A percentile compares a stretch with the other conserved stretches of the same genome.
phyloP scores from a whole-genome alignment of 2,797 vertebrate genomes.

The Staurois parvus region DNA sequence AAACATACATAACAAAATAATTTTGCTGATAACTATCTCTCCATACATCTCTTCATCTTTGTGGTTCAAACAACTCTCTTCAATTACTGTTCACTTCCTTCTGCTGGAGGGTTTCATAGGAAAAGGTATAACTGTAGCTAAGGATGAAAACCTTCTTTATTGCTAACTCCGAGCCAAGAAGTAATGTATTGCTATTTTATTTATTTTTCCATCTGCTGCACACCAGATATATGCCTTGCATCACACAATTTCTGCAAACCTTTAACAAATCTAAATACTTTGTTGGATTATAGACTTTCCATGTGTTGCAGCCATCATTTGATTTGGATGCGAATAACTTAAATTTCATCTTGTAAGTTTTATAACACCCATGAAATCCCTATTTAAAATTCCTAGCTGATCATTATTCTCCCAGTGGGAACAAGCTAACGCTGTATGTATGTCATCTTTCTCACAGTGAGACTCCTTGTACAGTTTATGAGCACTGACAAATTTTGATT shows the following conservation, averaged over 20 bases:
- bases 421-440: constrained; percentile 43
- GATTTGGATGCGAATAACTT: constrained; percentile 50
- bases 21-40: neutral
- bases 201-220: constrained; percentile 2
- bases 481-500: constrained; percentile 71
- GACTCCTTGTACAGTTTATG: constrained; percentile 57
- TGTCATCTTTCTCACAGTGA: constrained; percentile 56
- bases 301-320: constrained; percentile 38
- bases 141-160: neutral
- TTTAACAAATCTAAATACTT: constrained; percentile 38
- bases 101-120: neutral
- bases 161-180: neutral
- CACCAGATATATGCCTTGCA: constrained; percentile 19
- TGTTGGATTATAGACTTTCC: constrained; percentile 48
- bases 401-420: constrained; percentile 64
- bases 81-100: neutral
- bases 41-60: neutral
- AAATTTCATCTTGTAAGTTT: constrained; percentile 51
- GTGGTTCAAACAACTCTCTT: neutral
- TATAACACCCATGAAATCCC: constrained; percentile 41
- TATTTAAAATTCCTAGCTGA: constrained; percentile 48
- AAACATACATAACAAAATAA: neutral
- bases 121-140: neutral
- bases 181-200: constrained; percentile 19
- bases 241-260: constrained; percentile 17